Evolutionary conservation across 2,888 invertebrate genomes (phyloP).

Genomic region (Erpobdella octoculata): DNA sequence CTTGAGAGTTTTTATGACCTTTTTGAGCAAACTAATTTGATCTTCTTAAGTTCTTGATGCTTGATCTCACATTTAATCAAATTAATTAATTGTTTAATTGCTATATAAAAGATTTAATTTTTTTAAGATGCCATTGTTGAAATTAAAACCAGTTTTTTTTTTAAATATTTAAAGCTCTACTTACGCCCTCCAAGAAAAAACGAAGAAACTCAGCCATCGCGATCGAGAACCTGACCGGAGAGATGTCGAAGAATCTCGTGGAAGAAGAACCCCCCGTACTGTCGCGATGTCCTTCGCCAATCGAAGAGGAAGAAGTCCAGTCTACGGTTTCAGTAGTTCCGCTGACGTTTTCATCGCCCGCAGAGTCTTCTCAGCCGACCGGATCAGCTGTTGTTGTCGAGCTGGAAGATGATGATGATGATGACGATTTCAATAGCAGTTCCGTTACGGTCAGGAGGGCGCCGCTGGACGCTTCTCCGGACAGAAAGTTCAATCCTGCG

Average conservation of each 20-base stretch:
- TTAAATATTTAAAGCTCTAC: background rate
- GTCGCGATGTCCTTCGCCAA: conserved; percentile 28
- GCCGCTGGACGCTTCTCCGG: too few relatives aligned
- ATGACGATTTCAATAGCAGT: too few relatives aligned
- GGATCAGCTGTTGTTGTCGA: too few relatives aligned
- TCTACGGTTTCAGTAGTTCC: background rate
- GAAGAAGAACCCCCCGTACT: conserved; percentile 28
- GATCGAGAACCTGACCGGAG: background rate
- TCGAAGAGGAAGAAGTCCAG: conserved; percentile 2
- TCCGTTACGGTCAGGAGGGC: too few relatives aligned
- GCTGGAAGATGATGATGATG: too few relatives aligned
- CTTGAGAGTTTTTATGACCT: too few relatives aligned
- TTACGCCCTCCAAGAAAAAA: background rate
- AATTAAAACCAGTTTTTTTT: background rate
- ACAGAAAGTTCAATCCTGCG: too few relatives aligned
- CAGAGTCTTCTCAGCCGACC: too few relatives aligned
- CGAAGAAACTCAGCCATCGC: background rate
- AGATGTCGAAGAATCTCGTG: background rate
- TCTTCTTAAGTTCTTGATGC: too few relatives aligned
- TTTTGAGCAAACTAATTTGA: too few relatives aligned
- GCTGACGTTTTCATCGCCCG: background rate
- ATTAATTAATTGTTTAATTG: background rate
- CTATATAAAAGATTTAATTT: background rate
- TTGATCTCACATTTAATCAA: too few relatives aligned
- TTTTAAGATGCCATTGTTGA: background rate